Conservation (phyloP, 2,113 vertebrate genomes). For the Alosa alosa region DNA sequence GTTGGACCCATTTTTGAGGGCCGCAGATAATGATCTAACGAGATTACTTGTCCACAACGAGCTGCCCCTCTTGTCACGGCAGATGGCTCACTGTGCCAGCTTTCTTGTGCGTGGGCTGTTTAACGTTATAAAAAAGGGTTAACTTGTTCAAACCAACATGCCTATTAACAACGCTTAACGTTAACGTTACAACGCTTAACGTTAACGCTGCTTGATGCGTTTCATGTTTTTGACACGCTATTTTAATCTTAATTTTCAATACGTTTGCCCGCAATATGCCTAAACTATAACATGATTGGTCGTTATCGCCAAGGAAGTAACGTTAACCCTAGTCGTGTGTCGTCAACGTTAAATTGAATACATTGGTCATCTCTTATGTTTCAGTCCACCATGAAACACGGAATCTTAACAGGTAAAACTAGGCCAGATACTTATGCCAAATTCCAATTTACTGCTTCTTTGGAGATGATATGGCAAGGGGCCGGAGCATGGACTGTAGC, state of each 20-base stretch:
- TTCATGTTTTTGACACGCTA: not conserved
- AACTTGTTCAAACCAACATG: not conserved
- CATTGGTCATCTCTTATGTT: not conserved
- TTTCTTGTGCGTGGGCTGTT: slow-evolving; percentile 9
- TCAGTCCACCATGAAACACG: not conserved
- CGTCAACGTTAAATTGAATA: not conserved
- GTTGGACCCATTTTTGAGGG: slow-evolving; percentile 19
- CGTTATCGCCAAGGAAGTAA: not conserved
- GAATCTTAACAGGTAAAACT: not conserved
- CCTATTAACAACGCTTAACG: not conserved
- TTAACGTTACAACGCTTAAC: not conserved
- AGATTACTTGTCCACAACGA: slow-evolving; percentile 16
- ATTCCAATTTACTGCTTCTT: not conserved
- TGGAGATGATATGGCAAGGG: not conserved
- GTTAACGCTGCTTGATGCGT: not conserved
- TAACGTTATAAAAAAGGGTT: slow-evolving; percentile 7
- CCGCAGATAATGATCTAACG: slow-evolving; percentile 20
- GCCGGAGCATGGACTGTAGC: not conserved
- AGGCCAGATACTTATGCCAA: not conserved
- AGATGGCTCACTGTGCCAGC: slow-evolving; percentile 9
- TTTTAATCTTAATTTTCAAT: not conserved
- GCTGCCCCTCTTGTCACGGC: slow-evolving; percentile 12
- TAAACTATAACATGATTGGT: not conserved
- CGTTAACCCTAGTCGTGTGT: not conserved
- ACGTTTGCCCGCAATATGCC: not conserved